Evolutionary conservation across 1,140 invertebrate genomes (phyloP), one percentile per base, ranked within the genome.

Genomic region (Wasmannia auropunctata): DNA sequence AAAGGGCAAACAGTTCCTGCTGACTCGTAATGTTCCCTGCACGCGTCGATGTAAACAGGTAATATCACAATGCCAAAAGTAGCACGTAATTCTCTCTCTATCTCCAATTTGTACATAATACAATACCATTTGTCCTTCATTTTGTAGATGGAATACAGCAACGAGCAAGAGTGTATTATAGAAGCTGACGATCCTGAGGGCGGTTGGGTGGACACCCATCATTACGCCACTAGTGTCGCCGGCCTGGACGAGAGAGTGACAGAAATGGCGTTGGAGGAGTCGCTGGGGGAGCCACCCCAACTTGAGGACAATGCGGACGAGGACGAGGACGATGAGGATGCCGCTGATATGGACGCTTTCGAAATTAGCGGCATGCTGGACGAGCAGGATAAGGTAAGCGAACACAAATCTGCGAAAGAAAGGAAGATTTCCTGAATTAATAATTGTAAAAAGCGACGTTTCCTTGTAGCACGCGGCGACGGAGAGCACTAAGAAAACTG

Each of bases 171-270:
- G 91, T 97, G 98, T 93, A 97, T 98, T 54, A 98, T 99, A 92
- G 98, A 99, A 94, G 97, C 97, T 69, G 98, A 98, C 92, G 98
- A 99, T 95, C 97, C 96, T 49, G 98, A 97, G 91, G 98, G 98
- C 81, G 99, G 99, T 46, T 99, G 99, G 99, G 99, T 99, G 2
- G 99, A 99, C 94, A 99, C 99, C 22, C 99, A 99, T 95, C 98
- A 99, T 95, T 98, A 97, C 93, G 97, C 97, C 88, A 94, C 95
- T 3, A 94, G 95, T 84, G 94, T 96, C 51, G 95, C 95, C 40
- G 95, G 96, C 28, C 80, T 97, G 16, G 97, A 98, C 88, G 98
- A 98, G 79, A 98, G 98, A 95, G 96, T 97, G 67, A 95, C 89
- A 37, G 97, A 96, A 92, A 97, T 97, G 96, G 96, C 95, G 7